Percentiles rank a stretch among this genome's conserved stretches.
These are phyloP conservation scores for Prosapia bicincta DNA, from an alignment of 2,888 invertebrate species.

Conservation along the genomic window DNA sequence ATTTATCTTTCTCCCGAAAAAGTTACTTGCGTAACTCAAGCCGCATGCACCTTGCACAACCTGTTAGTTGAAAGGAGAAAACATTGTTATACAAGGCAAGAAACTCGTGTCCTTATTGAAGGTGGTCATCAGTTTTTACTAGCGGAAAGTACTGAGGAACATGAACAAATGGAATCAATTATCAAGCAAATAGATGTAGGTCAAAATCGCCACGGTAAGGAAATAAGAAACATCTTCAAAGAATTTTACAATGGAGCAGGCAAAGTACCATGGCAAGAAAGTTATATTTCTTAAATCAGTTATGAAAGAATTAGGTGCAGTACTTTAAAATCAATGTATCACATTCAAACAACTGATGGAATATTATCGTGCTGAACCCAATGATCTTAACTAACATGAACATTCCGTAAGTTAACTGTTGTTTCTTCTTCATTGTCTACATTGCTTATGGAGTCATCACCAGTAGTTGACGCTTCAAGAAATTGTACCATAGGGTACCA, in stretches of 20 bases:
- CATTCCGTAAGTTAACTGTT: background rate
- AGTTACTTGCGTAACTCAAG: slow-evolving; percentile 11
- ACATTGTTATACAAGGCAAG: background rate
- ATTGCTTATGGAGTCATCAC: slow-evolving; percentile 10
- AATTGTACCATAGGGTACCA: slow-evolving; percentile 13
- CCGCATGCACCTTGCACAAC: slow-evolving; percentile 19
- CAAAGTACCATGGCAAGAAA: slow-evolving; percentile 9
- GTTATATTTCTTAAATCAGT: slow-evolving; percentile 5
- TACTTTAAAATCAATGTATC: background rate
- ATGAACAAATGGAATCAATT: slow-evolving; percentile 10
- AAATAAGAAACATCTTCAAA: slow-evolving; percentile 3
- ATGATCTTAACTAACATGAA: too few relatives aligned
- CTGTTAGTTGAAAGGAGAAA: slow-evolving; percentile 9
- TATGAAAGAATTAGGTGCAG: too few relatives aligned
- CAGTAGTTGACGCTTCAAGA: slow-evolving; percentile 12
- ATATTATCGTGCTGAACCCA: too few relatives aligned
- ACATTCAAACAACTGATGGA: background rate
- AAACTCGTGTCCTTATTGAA: background rate
- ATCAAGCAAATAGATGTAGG: slow-evolving; percentile 4
- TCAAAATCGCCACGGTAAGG: background rate
- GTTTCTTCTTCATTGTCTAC: slow-evolving; percentile 10
- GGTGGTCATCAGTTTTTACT: slow-evolving; percentile 7
- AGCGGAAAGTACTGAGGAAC: slow-evolving; percentile 1
- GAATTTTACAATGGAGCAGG: slow-evolving; percentile 13
- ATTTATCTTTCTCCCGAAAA: slow-evolving; percentile 30